Evolutionary conservation across 2,797 vertebrate genomes (phyloP), one percentile per base, ranked within the genome.

Genomic region (Saxicola maurus): DNA sequence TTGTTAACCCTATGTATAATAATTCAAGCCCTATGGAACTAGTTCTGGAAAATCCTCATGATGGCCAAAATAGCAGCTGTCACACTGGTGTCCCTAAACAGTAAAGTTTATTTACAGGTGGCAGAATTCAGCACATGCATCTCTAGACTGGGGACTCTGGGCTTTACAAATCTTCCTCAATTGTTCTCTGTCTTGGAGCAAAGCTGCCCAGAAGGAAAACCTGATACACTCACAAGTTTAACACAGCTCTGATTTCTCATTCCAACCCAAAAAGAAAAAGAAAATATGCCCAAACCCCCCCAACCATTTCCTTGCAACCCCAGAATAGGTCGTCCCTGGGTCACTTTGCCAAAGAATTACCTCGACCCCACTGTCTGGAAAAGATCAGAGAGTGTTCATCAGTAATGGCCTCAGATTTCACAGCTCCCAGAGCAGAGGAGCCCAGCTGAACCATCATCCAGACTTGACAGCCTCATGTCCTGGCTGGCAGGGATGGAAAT

Each of bases 401-500:
- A 73, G 62, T 64, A 81, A 75, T 42, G 60, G 45, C 23, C 82
- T 89, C 25, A 76, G 73, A 73, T 61, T 86, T 92, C 69, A 53
- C 13, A 19, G 80, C 64, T 95, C 73, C 60, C 84, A 79, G 43
- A 90, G 79, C 69, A 78, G 59, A 43, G 13, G 42, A 91, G 55
- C 56, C 62, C 91, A 89, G 45, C 69, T 89, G 79, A 52, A 83
- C 30, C 79, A 81, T 60, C 90, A 83, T 12, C 76, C 52, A 51
- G 45, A 72, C 25, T 87, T 93, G 72, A 87, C 40, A 90, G 76
- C 62, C 84, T 89, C 67, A 61, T 30, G 67, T 71, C 83, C 86
- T 65, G 7, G 92, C 65, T 8, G 3, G 79, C 66, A 67, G 45
- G 76, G 69, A 52, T 90, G 76, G 56, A 83, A 87, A 86, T 79